Evolutionary conservation across 2,888 invertebrate genomes (phyloP), one percentile per base, ranked within the genome.

Genomic region (Polydrusus cervinus): DNA sequence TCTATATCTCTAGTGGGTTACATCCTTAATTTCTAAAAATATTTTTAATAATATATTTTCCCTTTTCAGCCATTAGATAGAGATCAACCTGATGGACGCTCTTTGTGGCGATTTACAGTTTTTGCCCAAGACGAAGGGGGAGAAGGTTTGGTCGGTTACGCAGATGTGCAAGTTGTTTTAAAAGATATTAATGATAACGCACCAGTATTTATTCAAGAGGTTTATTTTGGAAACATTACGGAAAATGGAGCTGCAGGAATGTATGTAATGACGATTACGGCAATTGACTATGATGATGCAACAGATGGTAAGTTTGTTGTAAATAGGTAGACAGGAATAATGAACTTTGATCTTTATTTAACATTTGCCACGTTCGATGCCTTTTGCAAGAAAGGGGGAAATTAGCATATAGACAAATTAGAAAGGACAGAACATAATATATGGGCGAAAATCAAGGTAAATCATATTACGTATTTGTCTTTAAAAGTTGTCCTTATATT

Each of bases 181-280:
- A 97, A 97, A 88, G 98, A 98, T 87, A 97, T 98, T 86, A 98
- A 98, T 89, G 98, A 98, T 90, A 98, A 98, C 88, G 94, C 95
- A 9, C 98, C 98, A 14, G 93, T 95, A 82, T 98, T 98, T 89
- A 96, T 96, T 6, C 96, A 95, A 88, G 95, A 95, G 78, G 94
- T 97, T 62, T 97, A 97, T 88, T 95, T 94, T 85, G 97, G 97
- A 75, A 97, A 97, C 87, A 97, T 98, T 18, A 96, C 97, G 0
- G 98, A 98, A 88, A 97, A 98, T 86, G 97, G 97, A 80, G 96
- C 96, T n/a, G 95, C 96, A 82, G 97, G 97, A 79, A 97, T 97
- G 95, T 96, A 97, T 76, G 97, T 98, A 71, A 97, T 98, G 97
- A 97, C 97, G 61, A 98, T 98, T 95, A 97, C 97, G n/a, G 98